Base-by-base conservation (phyloP, 1,140 invertebrate species). In the Nomia melanderi region DNA sequence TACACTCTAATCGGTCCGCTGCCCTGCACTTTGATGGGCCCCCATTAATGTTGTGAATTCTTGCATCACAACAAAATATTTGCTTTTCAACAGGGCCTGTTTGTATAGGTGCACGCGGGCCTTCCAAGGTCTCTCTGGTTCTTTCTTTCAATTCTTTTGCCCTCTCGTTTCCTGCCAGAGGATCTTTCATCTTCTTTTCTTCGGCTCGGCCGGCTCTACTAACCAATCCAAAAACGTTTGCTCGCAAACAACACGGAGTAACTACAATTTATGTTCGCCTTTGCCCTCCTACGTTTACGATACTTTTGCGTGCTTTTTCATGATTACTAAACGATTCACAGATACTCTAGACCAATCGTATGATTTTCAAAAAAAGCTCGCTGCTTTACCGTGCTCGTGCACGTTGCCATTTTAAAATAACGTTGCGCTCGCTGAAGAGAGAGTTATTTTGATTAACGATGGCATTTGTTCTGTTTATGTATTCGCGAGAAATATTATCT, bases 31-130 rank as follows among this genome's bases (percentile, higher is more conserved):
- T 60, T 20, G 11, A 47, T 27, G 63, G 12, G 64, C 57, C 53
- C 59, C 71, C 76, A 84, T 87, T 83, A 84, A 83, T 87, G 70
- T 88, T 84, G 83, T 89, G 79, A 86, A 89, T 90, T 90, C 87
- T 90, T 87, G 88, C 88, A 91, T 88, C 88, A 89, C 84, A 91
- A 90, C 87, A 90, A 90, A 90, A 90, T 90, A 88, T 91, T 90
- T 90, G 88, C 88, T 90, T 89, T 90, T 79, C 76, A 81, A 64
- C 72, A 69, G 70, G 80, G 79, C 75, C 81, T 90, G 88, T 89
- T 90, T 90, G 89, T 90, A 88, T 90, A 90, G 88, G 90, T 90
- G 82, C 83, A 85, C 79, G 73, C 73, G 60, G 79, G 65, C 62
- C 69, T 67, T 64, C 78, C 88, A 89, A 88, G 89, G 85, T 87